Percentiles rank a stretch among this genome's conserved stretches.
phyloP scores from a whole-genome alignment of 2,797 vertebrate genomes.

The Aphelocoma californica region DNA sequence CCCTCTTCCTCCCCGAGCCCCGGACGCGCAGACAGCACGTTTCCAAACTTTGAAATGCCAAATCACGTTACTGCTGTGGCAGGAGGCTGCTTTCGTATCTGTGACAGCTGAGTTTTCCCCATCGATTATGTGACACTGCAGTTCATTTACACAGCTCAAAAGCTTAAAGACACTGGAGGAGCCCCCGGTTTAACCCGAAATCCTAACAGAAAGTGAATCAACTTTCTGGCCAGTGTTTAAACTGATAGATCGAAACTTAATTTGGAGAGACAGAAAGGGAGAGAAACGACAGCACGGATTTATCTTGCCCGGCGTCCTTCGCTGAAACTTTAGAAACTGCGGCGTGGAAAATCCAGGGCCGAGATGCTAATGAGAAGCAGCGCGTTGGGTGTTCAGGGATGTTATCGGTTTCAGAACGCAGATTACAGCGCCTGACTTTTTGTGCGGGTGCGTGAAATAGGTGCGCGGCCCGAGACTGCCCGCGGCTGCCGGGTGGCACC shows the following conservation, averaged over 20 bases:
- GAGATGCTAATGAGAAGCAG: constrained; percentile 18
- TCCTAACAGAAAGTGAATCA: constrained; percentile 54
- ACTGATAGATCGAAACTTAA: constrained; percentile 62
- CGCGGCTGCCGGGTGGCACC: neutral
- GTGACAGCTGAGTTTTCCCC: constrained; percentile 85
- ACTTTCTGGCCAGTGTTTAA: constrained; percentile 55
- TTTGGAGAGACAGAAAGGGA: constrained; percentile 57
- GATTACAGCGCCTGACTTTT: neutral
- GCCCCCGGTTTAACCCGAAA: constrained; percentile 46
- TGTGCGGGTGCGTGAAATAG: neutral
- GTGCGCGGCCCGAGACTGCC: neutral
- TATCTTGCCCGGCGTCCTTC: constrained; percentile 45
- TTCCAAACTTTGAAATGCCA: constrained; percentile 74
- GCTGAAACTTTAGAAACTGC: constrained; percentile 46
- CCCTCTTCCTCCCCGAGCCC: neutral
- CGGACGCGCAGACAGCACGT: constrained; percentile 52
- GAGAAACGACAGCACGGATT: constrained; percentile 53
- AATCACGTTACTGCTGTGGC: constrained; percentile 73
- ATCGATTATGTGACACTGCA: constrained; percentile 90
- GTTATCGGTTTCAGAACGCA: neutral
- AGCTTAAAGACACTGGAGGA: constrained; percentile 65
- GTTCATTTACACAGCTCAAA: constrained; percentile 80
- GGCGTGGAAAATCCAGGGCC: neutral
- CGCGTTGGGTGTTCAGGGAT: neutral
- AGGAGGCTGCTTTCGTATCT: constrained; percentile 78